These are phyloP conservation scores for Pseudopipra pipra DNA, from an alignment of 2,113 vertebrate species.

Conservation along the genomic window DNA sequence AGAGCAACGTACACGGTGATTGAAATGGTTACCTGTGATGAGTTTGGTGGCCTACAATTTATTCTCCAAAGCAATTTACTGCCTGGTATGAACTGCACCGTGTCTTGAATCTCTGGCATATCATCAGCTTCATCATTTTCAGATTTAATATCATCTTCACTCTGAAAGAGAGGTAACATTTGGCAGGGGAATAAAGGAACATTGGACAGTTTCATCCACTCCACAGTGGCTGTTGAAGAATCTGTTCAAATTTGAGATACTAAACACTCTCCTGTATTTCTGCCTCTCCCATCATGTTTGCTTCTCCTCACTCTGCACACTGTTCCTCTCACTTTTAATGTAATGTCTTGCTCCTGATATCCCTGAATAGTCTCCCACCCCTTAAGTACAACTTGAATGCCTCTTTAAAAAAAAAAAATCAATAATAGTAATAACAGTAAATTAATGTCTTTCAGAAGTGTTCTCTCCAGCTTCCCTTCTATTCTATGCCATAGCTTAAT, in stretches of 20 bases:
- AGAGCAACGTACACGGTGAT: neutral
- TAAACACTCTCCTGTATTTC: neutral
- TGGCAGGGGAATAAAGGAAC: neutral
- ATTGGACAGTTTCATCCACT: neutral
- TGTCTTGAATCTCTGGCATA: slow-evolving; percentile 91
- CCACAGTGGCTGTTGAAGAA: neutral
- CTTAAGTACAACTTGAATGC: neutral
- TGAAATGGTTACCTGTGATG: slow-evolving; percentile 78
- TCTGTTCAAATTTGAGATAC: neutral
- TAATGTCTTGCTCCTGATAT: neutral
- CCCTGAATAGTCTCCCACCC: neutral
- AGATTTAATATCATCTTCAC: slow-evolving; percentile 72
- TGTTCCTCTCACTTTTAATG: neutral
- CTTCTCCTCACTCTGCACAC: neutral
- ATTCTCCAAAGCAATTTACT: slow-evolving; percentile 96
- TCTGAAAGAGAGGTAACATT: slow-evolving; percentile 56
- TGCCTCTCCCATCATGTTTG: neutral
- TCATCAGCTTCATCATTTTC: slow-evolving; percentile 86
- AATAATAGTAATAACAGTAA: neutral
- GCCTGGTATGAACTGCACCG: slow-evolving; percentile 89
- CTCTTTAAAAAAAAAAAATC: neutral
- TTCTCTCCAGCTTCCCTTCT: neutral
- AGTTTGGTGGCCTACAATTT: slow-evolving; percentile 87
- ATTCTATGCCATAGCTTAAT: neutral
- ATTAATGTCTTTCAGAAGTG: neutral